A percentile compares a stretch with the other conserved stretches of the same genome.
These are phyloP conservation scores for Hycleus cichorii DNA, from an alignment of 1,140 invertebrate species.

Conservation along the genomic window DNA sequence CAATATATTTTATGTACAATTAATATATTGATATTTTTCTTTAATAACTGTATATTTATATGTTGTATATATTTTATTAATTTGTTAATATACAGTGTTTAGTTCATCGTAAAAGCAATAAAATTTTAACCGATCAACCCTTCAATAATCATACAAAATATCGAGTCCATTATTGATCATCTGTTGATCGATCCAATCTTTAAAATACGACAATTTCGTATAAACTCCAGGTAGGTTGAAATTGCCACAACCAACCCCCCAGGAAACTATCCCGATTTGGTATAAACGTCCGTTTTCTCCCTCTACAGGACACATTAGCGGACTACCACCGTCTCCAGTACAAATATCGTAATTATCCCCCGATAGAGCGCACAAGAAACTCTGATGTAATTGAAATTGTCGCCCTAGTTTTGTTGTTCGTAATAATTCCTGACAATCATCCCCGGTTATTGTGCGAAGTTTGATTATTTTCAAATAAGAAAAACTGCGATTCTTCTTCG, in stretches of 20 bases:
- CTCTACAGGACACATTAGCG: conserved; percentile 48
- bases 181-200: conserved; percentile 51
- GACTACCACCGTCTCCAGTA: conserved; percentile 50
- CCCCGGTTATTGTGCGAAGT: not conserved
- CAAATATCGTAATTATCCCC: conserved; percentile 59
- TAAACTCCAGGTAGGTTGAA: conserved; percentile 57
- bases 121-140: too few species aligned
- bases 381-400: conserved; percentile 51
- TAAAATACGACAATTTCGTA: conserved; percentile 49
- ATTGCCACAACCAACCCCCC: conserved; percentile 58
- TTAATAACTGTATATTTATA: conserved; percentile 3
- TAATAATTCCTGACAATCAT: conserved; percentile 47
- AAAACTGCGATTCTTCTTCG: not conserved
- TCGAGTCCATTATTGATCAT: not conserved
- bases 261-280: conserved; percentile 57
- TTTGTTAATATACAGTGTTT: conserved; percentile 9
- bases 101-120: conserved; percentile 7
- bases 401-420: conserved; percentile 52
- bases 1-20: conserved; percentile 14
- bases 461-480: not conserved
- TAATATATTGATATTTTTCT: conserved; percentile 6
- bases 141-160: too few species aligned
- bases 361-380: conserved; percentile 65
- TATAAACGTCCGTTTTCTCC: conserved; percentile 35
- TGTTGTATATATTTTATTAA: conserved; percentile 16